Evolutionary conservation across 2,797 vertebrate species (phyloP).

Genomic region (Acrocephalus scirpaceus): DNA sequence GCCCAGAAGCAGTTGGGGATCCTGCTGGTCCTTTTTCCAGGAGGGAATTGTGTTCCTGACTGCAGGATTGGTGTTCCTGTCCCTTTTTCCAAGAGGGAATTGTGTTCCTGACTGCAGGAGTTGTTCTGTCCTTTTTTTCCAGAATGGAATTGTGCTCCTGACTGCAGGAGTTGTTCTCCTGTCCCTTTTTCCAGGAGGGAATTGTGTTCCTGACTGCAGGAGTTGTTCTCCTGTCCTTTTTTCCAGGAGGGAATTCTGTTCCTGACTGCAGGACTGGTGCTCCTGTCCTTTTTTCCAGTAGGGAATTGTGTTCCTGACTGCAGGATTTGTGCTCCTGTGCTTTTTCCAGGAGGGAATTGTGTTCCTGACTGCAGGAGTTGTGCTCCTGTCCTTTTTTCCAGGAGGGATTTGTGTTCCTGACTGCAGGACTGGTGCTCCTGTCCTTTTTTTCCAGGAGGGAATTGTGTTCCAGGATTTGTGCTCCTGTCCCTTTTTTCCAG

Average conservation of each 20-base stretch:
- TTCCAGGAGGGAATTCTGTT: background rate
- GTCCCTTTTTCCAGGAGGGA: slow-evolving; percentile 67
- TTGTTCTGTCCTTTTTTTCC: slow-evolving; percentile 79
- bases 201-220: slow-evolving; percentile 11
- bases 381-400: slow-evolving; percentile 77
- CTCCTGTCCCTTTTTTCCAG: too few relatives aligned
- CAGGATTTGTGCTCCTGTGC: slow-evolving; percentile 65
- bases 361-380: slow-evolving; percentile 40
- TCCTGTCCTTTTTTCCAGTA: slow-evolving; percentile 16
- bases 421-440: slow-evolving; percentile 76
- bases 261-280: slow-evolving; percentile 53
- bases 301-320: background rate
- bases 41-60: background rate
- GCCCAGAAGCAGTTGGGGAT: slow-evolving; percentile 72
- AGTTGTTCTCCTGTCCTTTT: slow-evolving; percentile 66
- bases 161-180: slow-evolving; percentile 72
- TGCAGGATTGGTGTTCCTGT: slow-evolving; percentile 77
- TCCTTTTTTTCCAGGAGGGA: slow-evolving; percentile 61
- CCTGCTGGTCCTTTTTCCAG: background rate
- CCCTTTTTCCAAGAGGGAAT: slow-evolving; percentile 45
- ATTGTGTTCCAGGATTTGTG: too few relatives aligned
- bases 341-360: background rate
- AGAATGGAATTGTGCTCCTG: background rate
- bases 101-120: slow-evolving; percentile 33
- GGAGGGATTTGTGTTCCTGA: background rate